Evolutionary conservation across 2,888 invertebrate genomes (phyloP).

Genomic region (Drosophila vallismaia): DNA sequence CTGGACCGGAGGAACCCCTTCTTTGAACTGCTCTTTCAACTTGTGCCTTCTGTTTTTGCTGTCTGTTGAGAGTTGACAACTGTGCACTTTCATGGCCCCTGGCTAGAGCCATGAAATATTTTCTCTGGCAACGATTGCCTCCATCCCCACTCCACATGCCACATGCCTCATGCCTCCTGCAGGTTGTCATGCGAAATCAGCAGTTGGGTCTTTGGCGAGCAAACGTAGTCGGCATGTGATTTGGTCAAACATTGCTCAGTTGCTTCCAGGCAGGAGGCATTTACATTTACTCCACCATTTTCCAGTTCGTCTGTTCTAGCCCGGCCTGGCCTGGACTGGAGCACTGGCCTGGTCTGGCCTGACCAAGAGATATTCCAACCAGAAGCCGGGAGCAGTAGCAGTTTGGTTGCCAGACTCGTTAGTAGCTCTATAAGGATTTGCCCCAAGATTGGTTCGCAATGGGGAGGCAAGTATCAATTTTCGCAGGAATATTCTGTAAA

Average conservation of each 20-base stretch:
- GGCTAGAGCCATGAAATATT: slow-evolving; percentile 60
- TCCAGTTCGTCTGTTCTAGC: slow-evolving; percentile 11
- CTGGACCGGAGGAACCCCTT: not conserved
- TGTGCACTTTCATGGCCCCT: slow-evolving; percentile 69
- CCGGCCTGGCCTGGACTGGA: not conserved
- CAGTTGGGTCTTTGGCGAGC: slow-evolving; percentile 1
- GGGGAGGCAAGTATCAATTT: not conserved
- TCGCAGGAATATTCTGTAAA: not conserved
- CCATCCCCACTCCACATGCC: slow-evolving; percentile 36
- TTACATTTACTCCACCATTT: slow-evolving; percentile 50
- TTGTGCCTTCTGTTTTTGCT: slow-evolving; percentile 43
- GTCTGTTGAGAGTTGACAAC: slow-evolving; percentile 63
- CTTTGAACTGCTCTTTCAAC: slow-evolving; percentile 26
- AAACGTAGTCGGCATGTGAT: slow-evolving; percentile 36
- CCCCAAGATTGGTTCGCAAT: not conserved
- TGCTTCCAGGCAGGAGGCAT: slow-evolving; percentile 41
- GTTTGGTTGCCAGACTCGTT: slow-evolving; percentile 6
- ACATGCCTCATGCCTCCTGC: slow-evolving; percentile 48
- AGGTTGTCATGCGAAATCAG: slow-evolving; percentile 70
- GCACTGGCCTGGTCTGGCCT: not conserved
- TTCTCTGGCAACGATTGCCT: slow-evolving; percentile 41
- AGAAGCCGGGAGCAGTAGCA: slow-evolving; percentile 14
- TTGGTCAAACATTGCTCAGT: slow-evolving; percentile 46
- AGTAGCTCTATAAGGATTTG: slow-evolving; percentile 1
- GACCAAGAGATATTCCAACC: not conserved